These are phyloP conservation scores for Vidua macroura DNA, from an alignment of 2,113 vertebrate species.

Conservation along the genomic window DNA sequence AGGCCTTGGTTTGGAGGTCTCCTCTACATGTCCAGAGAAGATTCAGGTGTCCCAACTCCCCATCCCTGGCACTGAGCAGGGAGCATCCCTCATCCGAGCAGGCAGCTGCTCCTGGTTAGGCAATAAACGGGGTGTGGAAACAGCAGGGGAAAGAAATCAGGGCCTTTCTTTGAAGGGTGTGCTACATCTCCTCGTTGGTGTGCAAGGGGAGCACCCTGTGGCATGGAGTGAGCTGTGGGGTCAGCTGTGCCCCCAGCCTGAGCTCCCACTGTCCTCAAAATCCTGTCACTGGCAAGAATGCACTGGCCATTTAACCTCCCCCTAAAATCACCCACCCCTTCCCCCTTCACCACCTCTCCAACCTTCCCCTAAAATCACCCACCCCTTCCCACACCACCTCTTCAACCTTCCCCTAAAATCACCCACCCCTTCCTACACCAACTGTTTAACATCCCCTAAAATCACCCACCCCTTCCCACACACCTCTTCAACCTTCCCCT, in stretches of 20 bases:
- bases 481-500: not conserved
- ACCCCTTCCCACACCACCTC: too few relatives aligned
- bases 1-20: not conserved
- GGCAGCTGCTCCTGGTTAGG: not conserved
- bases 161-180: not conserved
- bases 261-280: not conserved
- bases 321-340: not conserved
- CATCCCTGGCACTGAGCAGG: not conserved
- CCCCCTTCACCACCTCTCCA: not conserved
- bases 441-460: not conserved
- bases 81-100: not conserved
- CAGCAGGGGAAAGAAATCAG: not conserved
- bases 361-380: not conserved
- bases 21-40: not conserved
- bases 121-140: accelerated
- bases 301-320: not conserved
- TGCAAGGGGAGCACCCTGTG: not conserved
- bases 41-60: not conserved
- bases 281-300: not conserved
- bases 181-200: not conserved
- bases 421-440: not conserved
- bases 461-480: not conserved
- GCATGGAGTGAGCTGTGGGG: not conserved
- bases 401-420: not conserved
- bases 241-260: not conserved